phyloP scores from a whole-genome alignment of 2,113 vertebrate genomes.

The Eonycteris spelaea region DNA sequence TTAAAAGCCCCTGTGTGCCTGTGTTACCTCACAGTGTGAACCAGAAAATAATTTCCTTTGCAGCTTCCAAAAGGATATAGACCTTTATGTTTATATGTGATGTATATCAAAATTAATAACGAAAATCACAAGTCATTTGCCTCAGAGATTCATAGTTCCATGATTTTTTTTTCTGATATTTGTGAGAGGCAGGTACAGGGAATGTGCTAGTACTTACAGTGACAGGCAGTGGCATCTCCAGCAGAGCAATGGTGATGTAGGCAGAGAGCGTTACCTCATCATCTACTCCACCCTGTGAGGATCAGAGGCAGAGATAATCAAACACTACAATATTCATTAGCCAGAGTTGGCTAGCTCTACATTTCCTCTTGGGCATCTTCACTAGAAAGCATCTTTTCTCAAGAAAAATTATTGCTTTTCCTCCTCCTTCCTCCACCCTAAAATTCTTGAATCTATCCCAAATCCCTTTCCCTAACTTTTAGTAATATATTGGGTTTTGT shows the following conservation, averaged over 20 bases:
- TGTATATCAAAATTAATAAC: not conserved
- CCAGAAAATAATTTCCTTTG: not conserved
- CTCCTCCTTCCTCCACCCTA: not conserved
- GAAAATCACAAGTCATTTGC: not conserved
- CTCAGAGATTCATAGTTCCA: not conserved
- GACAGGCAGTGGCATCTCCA: slow-evolving; percentile 61
- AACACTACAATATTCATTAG: not conserved
- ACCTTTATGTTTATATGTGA: not conserved
- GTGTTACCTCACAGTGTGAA: rapidly evolving
- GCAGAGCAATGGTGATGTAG: slow-evolving; percentile 67
- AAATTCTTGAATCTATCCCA: not conserved
- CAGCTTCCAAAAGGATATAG: not conserved
- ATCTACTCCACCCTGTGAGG: slow-evolving; percentile 64
- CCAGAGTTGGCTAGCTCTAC: not conserved
- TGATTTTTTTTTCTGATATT: not conserved
- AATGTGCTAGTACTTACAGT: slow-evolving; percentile 37
- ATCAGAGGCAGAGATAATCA: not conserved
- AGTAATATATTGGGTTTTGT: not conserved
- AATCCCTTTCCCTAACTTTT: not conserved
- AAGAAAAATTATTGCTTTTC: not conserved
- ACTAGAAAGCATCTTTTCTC: not conserved
- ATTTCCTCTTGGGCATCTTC: not conserved
- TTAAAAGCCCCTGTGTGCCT: not conserved
- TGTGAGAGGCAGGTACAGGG: not conserved
- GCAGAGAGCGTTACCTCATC: slow-evolving; percentile 66